Percentiles rank a stretch among this genome's conserved stretches.
phyloP scores from a whole-genome alignment of 1,140 invertebrate genomes.

The Metaphire vulgaris region DNA sequence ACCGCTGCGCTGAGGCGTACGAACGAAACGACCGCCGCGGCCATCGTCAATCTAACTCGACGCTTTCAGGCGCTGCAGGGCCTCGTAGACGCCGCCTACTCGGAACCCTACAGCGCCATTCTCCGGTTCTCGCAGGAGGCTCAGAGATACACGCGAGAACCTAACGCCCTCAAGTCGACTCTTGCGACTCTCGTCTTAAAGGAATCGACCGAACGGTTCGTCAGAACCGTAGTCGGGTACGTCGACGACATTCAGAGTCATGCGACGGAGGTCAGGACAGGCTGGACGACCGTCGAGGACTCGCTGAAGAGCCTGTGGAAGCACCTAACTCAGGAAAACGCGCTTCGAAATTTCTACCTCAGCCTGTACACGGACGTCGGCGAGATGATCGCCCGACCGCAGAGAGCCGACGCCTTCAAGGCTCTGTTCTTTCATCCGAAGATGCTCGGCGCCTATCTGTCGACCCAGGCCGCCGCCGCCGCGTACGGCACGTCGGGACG shows the following conservation, averaged over 20 bases:
- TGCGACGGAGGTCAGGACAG: background rate
- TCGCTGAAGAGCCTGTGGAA: conserved; percentile 13
- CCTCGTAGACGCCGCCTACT: background rate
- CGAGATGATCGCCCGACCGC: conserved; percentile 19
- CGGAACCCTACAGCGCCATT: conserved; percentile 5
- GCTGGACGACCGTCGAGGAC: background rate
- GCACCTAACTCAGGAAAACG: conserved; percentile 11
- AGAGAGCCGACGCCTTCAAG: background rate
- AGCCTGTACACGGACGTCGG: conserved; percentile 21
- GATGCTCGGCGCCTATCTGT: background rate
- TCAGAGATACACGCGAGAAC: conserved; percentile 4
- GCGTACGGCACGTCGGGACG: background rate
- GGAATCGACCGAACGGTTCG: background rate
- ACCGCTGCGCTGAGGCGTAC: conserved; percentile 8
- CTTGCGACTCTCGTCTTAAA: background rate
- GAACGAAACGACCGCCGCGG: conserved; percentile 13
- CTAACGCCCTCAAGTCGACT: background rate
- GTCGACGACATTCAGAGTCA: conserved; percentile 3
- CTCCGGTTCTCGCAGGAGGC: conserved; percentile 3
- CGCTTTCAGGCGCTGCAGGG: background rate
- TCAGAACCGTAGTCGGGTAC: background rate
- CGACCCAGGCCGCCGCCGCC: background rate
- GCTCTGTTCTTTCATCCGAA: conserved; percentile 1
- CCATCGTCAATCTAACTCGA: background rate
- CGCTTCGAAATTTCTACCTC: conserved; percentile 25